A percentile compares a stretch with the other conserved stretches of the same genome.
phyloP scores from a whole-genome alignment of 2,888 invertebrate genomes.

The Hylaea fasciaria region DNA sequence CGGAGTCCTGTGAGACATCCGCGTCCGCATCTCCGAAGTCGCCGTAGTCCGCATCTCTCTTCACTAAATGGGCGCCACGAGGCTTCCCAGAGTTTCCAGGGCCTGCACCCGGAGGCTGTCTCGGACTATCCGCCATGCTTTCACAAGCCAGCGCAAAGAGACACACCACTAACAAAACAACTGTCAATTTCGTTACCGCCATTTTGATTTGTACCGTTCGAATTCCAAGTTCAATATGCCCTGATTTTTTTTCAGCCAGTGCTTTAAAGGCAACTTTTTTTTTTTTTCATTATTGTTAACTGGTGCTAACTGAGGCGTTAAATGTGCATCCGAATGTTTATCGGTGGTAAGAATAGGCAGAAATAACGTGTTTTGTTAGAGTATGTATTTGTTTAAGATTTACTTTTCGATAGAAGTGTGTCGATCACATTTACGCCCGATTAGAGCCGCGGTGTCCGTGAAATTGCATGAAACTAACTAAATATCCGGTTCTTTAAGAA shows the following conservation, averaged over 20 bases:
- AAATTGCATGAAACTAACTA: too few species aligned
- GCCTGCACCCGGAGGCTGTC: slow-evolving; percentile 1
- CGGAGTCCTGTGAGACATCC: slow-evolving; percentile 39
- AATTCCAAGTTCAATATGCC: slow-evolving; percentile 27
- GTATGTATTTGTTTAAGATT: slow-evolving; percentile 18
- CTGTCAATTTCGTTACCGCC: slow-evolving; percentile 56
- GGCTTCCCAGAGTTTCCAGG: slow-evolving; percentile 5
- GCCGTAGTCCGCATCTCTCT: slow-evolving; percentile 61
- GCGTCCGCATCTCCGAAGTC: slow-evolving; percentile 50
- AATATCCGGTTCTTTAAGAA: too few species aligned
- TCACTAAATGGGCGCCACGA: slow-evolving; percentile 53
- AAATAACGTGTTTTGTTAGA: slow-evolving; percentile 13
- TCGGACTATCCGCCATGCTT: slow-evolving; percentile 39
- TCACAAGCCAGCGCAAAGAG: slow-evolving; percentile 47
- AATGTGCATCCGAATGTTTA: slow-evolving; percentile 24
- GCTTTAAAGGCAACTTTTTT: slow-evolving; percentile 40
- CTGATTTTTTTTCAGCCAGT: slow-evolving; percentile 30
- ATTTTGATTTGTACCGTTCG: slow-evolving; percentile 47
- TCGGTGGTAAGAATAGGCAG: slow-evolving; percentile 5
- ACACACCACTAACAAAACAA: slow-evolving; percentile 53
- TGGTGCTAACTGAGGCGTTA: slow-evolving; percentile 13
- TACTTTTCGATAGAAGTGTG: slow-evolving; percentile 23
- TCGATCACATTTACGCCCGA: too few species aligned
- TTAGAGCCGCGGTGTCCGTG: too few species aligned
- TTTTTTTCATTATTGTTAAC: slow-evolving; percentile 45